Evolutionary conservation across 2,113 vertebrate species (phyloP).

Genomic region (Eleginops maclovinus): DNA sequence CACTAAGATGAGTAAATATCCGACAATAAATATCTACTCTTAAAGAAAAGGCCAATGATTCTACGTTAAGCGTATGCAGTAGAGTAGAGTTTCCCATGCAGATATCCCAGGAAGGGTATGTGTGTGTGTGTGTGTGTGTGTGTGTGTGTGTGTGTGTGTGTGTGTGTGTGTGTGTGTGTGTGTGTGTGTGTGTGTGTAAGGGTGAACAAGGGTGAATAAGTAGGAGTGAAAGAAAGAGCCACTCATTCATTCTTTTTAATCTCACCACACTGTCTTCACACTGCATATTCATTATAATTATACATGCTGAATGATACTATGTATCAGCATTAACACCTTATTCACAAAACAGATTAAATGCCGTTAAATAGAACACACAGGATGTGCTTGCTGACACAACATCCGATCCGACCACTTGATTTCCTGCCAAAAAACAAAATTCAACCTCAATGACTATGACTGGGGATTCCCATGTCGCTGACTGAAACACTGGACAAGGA

Average conservation of each 20-base stretch:
- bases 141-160: too few relatives aligned
- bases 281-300: background rate
- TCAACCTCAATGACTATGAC: background rate
- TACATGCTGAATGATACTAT: background rate
- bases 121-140: too few relatives aligned
- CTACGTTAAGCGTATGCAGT: background rate
- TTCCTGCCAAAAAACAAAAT: background rate
- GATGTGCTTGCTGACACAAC: background rate
- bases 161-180: background rate
- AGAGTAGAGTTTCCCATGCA: background rate
- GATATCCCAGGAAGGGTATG: too few relatives aligned
- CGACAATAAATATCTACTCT: too few relatives aligned
- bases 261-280: background rate
- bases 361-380: background rate
- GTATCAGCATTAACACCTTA: background rate
- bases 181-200: background rate
- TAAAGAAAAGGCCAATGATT: background rate
- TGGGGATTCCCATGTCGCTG: background rate
- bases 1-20: background rate
- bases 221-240: background rate
- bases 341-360: background rate
- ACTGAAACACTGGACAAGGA: background rate
- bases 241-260: background rate
- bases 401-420: background rate
- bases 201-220: background rate